A percentile compares a stretch with the other conserved stretches of the same genome.
Conservation (phyloP, 2,888 invertebrate species). For the Leptura quadrifasciata region DNA sequence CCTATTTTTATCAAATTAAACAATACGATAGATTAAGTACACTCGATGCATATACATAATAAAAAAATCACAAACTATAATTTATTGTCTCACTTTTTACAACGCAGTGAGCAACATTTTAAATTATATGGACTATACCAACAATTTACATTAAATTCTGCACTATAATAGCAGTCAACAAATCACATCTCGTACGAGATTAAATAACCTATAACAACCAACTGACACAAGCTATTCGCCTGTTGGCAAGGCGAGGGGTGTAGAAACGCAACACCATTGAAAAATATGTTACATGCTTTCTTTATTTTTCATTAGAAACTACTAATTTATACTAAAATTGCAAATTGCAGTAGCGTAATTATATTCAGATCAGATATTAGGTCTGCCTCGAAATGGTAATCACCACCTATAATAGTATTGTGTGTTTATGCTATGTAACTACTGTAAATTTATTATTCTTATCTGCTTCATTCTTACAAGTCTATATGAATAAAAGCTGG, state of each 20-base stretch:
- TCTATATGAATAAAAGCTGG: neutral
- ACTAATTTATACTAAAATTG: slow-evolving; percentile 6
- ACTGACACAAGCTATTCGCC: neutral
- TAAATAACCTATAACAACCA: neutral
- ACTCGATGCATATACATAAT: too few relatives aligned
- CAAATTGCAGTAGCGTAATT: slow-evolving; percentile 4
- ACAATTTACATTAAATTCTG: neutral
- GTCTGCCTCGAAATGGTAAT: neutral
- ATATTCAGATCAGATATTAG: slow-evolving; percentile 5
- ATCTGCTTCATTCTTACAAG: neutral
- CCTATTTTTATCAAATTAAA: too few relatives aligned
- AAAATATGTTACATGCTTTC: neutral
- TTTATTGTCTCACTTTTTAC: too few relatives aligned
- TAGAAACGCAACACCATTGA: neutral
- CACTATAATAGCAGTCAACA: neutral
- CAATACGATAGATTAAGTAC: too few relatives aligned
- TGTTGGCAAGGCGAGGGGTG: neutral
- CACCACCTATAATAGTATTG: neutral
- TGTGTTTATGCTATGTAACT: neutral
- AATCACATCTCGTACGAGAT: neutral
- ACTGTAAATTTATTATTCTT: slow-evolving; percentile 2
- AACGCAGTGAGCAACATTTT: too few relatives aligned
- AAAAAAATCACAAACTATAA: too few relatives aligned
- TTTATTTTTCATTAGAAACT: neutral
- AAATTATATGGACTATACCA: neutral